Conservation (phyloP, 2,113 vertebrate genomes). For the Cephalopholis sonnerati region DNA sequence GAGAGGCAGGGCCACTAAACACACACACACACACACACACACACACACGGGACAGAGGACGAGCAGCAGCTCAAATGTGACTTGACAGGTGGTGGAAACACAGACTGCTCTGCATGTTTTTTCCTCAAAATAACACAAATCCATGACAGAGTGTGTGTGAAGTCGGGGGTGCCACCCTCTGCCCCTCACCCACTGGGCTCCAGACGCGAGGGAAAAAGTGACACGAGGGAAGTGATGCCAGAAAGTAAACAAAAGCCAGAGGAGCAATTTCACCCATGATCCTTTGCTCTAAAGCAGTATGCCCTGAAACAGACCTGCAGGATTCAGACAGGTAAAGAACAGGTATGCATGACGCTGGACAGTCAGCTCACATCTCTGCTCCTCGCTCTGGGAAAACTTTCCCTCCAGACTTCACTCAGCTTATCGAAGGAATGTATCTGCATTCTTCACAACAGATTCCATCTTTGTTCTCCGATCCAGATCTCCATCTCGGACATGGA, state of each 20-base stretch:
- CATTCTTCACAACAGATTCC: slow-evolving; percentile 73
- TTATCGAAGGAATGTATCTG: slow-evolving; percentile 74
- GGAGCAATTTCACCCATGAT: background rate
- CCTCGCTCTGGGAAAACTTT: slow-evolving; percentile 17
- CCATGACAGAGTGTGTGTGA: background rate
- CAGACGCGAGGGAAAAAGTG: slow-evolving; percentile 58
- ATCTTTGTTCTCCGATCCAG: slow-evolving; percentile 63
- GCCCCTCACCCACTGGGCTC: slow-evolving; percentile 15
- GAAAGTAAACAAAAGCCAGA: slow-evolving; percentile 41
- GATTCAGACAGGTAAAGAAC: background rate
- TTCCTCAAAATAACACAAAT: slow-evolving; percentile 22
- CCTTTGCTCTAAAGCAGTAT: background rate
- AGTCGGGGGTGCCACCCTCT: background rate
- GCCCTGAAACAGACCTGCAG: background rate
- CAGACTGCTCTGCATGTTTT: slow-evolving; percentile 12
- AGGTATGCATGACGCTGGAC: slow-evolving; percentile 1
- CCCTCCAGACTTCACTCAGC: slow-evolving; percentile 15
- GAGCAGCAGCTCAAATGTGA: slow-evolving; percentile 33
- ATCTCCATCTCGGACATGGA: slow-evolving; percentile 24
- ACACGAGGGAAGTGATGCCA: slow-evolving; percentile 50
- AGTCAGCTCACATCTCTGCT: background rate
- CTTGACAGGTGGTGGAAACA: slow-evolving; percentile 45
- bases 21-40: slow-evolving; percentile 43
- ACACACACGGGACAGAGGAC: slow-evolving; percentile 12
- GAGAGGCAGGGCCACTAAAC: slow-evolving; percentile 46